Conservation (phyloP, 2,888 invertebrate genomes). For the Dryobota labecula region DNA sequence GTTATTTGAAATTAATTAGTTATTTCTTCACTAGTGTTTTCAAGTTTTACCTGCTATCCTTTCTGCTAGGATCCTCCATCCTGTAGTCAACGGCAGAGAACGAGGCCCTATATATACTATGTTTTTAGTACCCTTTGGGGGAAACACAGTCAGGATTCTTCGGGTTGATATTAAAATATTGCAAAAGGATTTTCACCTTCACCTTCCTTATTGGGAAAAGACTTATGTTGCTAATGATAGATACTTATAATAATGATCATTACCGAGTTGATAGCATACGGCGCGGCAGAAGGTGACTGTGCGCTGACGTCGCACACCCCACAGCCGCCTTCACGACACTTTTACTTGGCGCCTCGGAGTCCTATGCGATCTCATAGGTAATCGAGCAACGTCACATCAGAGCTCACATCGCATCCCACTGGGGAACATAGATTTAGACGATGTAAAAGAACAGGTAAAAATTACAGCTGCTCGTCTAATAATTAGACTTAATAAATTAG, state of each 20-base stretch:
- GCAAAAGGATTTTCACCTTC: not conserved
- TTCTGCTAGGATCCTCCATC: no score
- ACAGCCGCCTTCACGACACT: constrained; percentile 90
- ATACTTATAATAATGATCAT: not conserved
- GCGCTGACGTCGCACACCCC: constrained; percentile 91
- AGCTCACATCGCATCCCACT: constrained; percentile 56
- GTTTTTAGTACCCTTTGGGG: not conserved
- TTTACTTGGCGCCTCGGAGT: constrained; percentile 42
- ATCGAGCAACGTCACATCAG: constrained; percentile 83
- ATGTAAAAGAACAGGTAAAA: not conserved
- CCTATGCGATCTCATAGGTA: constrained; percentile 86
- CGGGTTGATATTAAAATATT: not conserved
- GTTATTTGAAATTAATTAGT: no score
- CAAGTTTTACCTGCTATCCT: no score
- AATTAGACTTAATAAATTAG: not conserved
- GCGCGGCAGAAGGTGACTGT: constrained; percentile 58
- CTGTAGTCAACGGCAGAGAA: no score
- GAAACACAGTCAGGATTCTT: not conserved
- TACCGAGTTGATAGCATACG: constrained; percentile 91
- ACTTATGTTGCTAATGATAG: not conserved
- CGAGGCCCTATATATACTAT: not conserved
- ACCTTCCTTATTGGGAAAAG: not conserved
- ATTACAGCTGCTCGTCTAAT: not conserved
- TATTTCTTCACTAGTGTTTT: no score
- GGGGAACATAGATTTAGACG: not conserved